Percentiles rank a stretch among this genome's conserved stretches.
Evolutionary conservation across 2,888 invertebrate species (phyloP).

Genomic region (Ptilodon capucinus): DNA sequence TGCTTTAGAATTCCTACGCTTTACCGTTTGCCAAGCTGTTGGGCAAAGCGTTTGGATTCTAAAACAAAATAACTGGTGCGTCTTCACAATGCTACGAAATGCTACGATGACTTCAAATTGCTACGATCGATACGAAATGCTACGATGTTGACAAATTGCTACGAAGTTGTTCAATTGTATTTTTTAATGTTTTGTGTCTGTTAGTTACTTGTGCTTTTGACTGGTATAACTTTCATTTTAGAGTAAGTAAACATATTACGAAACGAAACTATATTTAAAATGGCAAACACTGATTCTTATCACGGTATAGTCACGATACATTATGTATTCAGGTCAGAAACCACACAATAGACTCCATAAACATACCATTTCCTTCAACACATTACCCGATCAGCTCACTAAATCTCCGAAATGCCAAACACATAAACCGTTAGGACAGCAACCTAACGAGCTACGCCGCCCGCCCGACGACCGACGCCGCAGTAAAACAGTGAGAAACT

Average conservation of each 20-base stretch:
- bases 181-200: too few species aligned
- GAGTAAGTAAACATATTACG: too few species aligned
- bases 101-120: neutral
- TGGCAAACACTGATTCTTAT: neutral
- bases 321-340: neutral
- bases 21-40: constrained; percentile 89
- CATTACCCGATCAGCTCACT: neutral
- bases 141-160: neutral
- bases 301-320: neutral
- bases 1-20: constrained; percentile 98
- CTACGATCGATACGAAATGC: neutral
- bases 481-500: constrained; percentile 15
- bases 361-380: neutral
- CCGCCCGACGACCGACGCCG: neutral
- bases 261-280: too few species aligned
- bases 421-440: constrained; percentile 2
- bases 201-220: too few species aligned
- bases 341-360: neutral
- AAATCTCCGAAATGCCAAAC: constrained; percentile 1
- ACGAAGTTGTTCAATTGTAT: neutral
- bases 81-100: constrained; percentile 16
- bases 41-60: constrained; percentile 98
- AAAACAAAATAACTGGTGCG: constrained; percentile 86
- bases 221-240: too few species aligned
- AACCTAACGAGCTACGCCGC: neutral